phyloP scores from a whole-genome alignment of 2,888 invertebrate species.

The Odiellus spinosus region DNA sequence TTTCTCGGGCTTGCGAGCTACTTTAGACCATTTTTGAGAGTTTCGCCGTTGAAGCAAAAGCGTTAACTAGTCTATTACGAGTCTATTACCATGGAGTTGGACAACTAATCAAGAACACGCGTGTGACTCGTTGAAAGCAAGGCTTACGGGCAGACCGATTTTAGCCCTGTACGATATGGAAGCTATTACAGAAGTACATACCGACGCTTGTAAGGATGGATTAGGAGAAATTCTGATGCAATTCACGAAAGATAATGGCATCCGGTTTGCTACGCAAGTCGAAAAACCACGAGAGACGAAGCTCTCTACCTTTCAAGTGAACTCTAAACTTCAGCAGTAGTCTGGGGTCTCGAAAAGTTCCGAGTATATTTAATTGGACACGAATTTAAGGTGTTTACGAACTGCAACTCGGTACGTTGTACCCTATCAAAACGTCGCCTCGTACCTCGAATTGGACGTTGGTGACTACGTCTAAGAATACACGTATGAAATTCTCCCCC shows the following conservation, averaged over 20 bases:
- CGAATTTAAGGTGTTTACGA: constrained; percentile 2
- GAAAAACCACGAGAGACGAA: constrained; percentile 1
- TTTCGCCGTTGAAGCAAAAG: not conserved
- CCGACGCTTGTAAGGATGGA: constrained; percentile 3
- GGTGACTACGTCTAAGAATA: no score
- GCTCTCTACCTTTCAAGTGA: not conserved
- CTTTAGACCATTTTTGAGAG: constrained; percentile 1
- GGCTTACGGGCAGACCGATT: no score
- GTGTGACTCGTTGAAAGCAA: no score
- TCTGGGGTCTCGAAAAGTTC: constrained; percentile 2
- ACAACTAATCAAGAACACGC: not conserved
- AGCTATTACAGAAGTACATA: constrained; percentile 4
- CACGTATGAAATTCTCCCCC: no score
- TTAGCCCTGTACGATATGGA: constrained; percentile 1
- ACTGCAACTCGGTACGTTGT: constrained; percentile 1
- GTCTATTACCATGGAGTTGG: not conserved
- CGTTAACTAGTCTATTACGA: constrained; percentile 1
- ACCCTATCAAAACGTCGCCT: not conserved
- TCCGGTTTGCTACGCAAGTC: not conserved
- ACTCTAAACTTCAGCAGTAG: constrained; percentile 1
- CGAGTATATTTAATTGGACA: constrained; percentile 2
- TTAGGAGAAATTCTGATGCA: constrained; percentile 1
- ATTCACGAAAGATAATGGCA: not conserved
- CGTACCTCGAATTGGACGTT: not conserved
- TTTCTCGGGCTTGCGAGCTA: constrained; percentile 1